Percentiles rank a stretch among this genome's conserved stretches.
phyloP scores from a whole-genome alignment of 2,113 vertebrate genomes.

The Clinocottus analis region DNA sequence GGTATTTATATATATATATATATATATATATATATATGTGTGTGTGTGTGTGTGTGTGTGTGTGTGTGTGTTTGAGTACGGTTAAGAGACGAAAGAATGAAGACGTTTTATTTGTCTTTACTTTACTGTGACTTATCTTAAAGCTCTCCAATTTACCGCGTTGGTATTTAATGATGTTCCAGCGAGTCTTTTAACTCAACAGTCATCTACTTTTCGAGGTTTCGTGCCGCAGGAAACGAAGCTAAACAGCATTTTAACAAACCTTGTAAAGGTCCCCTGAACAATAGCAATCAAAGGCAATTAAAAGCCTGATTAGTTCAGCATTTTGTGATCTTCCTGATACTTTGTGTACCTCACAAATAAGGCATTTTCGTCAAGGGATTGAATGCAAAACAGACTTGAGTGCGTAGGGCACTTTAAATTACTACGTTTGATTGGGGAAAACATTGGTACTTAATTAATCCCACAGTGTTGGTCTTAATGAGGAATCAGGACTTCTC shows the following conservation, averaged over 20 bases:
- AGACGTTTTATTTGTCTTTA: not conserved
- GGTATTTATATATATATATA: no score
- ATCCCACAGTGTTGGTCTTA: slow-evolving; percentile 23
- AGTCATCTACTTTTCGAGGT: slow-evolving; percentile 11
- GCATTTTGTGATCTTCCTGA: slow-evolving; percentile 39
- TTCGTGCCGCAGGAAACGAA: slow-evolving; percentile 8
- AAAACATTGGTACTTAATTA: slow-evolving; percentile 37
- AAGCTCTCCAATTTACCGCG: not conserved
- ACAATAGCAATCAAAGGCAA: slow-evolving; percentile 45
- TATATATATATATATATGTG: no score
- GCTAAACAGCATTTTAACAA: slow-evolving; percentile 56
- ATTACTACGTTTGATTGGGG: slow-evolving; percentile 39
- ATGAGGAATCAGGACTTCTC: slow-evolving; percentile 44
- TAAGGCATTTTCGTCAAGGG: not conserved
- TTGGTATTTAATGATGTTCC: slow-evolving; percentile 6
- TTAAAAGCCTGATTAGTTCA: slow-evolving; percentile 59
- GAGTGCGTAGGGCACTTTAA: not conserved
- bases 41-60: no score
- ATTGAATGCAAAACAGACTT: slow-evolving; percentile 25
- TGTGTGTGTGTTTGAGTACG: no score
- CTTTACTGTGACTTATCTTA: not conserved
- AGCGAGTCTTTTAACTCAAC: slow-evolving; percentile 26
- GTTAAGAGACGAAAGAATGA: not conserved
- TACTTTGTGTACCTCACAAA: slow-evolving; percentile 23
- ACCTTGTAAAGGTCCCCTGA: slow-evolving; percentile 13